Evolutionary conservation across 1,140 invertebrate species (phyloP), one percentile per base, ranked within the genome.

Genomic region (Drosophila mauritiana): DNA sequence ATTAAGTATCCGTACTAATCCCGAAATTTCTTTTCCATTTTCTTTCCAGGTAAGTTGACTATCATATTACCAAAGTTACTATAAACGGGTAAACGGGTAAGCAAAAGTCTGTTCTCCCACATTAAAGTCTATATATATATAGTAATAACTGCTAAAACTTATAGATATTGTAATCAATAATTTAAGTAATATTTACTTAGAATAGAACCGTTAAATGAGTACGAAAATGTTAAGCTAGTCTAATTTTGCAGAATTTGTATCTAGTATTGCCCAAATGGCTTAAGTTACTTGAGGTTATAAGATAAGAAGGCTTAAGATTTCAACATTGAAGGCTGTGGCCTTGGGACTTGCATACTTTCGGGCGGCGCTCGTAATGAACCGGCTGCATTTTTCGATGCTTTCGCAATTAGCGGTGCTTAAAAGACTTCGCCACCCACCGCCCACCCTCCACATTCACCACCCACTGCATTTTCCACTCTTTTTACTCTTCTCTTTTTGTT

Each of bases 41-140:
- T 70, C 57, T 51, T 88, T 88, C n/a, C 56, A 88, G 83, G 83
- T 88, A 88, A 88, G 83, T 88, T 73, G 51, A 67, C 45, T 34
- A 57, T 37, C 11, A 15, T 36, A 49, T 34, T 51, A 22, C 20
- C 22, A 25, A 77, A 10, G 12, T 46, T 0, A 12, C 0, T n/a
- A 45, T 31, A 31, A 27, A 6, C 27, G 25, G 39, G 13, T 10
- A 27, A 42, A 5, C 51, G 72, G 80, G 80, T 83, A 83, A 83
- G 80, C 80, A 45, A 83, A 69, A 57, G 36, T 69, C 61, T 53
- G 11, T 8, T 6, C 5, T 22, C 20, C 4, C 20, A 6, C 22
- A 42, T 43, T 15, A 0, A 51, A 36, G 20, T 25, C 17, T 27
- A 27, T 48, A n/a, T 31, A 3, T 25, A 25, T 48, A 7, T 31